Base-by-base conservation (phyloP, 2,888 invertebrate species). In the Netelia melanura region DNA sequence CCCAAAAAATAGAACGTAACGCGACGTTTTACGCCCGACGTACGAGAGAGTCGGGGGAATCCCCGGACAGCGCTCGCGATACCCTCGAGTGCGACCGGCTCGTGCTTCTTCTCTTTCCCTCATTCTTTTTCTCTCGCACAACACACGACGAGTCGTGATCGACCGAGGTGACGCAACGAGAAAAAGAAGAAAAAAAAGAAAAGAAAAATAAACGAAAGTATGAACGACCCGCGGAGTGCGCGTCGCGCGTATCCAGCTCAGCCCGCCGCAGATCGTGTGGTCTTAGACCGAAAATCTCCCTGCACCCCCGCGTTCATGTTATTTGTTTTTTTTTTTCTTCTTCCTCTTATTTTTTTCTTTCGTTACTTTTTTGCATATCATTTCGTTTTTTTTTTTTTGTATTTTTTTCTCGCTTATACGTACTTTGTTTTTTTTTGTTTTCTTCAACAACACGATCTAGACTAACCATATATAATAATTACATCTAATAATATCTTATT, bases 401-500 rank as follows among this genome's bases (percentile, higher is more conserved):
- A 87, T 87, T 88, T 88, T 89, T 86, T 89, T 87, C 88, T 91
- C 87, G 87, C 91, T 91, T 90, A 90, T 89, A 90, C 89, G 89
- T 91, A 91, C 90, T 91, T 91, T 91, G 90, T 90, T 91, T 93
- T 91, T 90, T 89, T 90, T 89, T 79, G 71, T 91, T 92, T 92
- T 92, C 91, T 91, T 93, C 92, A 93, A 93, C 93, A 93, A 93
- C 93, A 93, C 93, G 93, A 93, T 93, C 93, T 93, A 93, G 90
- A 92, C 93, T 93, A 93, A 93, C 92, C 93, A 93, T 93, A 91
- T 92, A 93, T 93, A 93, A 93, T 93, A 93, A 93, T 93, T 93
- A 93, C 93, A 93, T 93, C 93, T 93, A 93, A 93, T 93, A 93
- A 93, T 93, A 93, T 93, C 93, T 93, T 93, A 93, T 91, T 91